Evolutionary conservation across 2,888 invertebrate genomes (phyloP), one percentile per base, ranked within the genome.

Genomic region (Standfussiana lucernea): DNA sequence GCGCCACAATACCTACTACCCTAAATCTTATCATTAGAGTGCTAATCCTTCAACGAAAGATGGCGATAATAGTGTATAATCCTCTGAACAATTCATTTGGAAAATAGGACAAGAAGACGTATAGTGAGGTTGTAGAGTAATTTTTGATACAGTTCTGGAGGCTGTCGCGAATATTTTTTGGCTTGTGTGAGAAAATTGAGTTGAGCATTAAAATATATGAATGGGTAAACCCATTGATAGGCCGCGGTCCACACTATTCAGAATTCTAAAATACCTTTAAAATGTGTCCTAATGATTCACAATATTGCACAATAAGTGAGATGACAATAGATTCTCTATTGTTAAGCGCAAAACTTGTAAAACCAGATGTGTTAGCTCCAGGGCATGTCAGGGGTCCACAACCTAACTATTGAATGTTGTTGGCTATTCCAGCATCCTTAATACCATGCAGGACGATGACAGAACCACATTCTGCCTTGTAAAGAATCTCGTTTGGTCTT

Each of bases 21-120:
- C 90, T 90, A 91, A 93, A 94, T 92, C 94, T 95, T 95, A 94
- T 95, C 94, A 94, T 95, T 94, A 95, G 90, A 79, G 83, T 84
- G 85, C 83, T 95, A 94, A 95, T 94, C 95, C 94, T 90, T 87
- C 89, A 91, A 92, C 91, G 90, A 92, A 84, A 72, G 74, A 89
- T 90, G 72, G 67, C 7, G 85, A 92, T 93, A 93, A 94, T 93
- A 91, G 89, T 86, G 70, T 77, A 82, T 94, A 95, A 95, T 95
- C 95, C 94, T 80, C 85, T 82, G 84, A 87, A 92, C 93, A 90
- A 94, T 93, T 92, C 90, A 72, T 87, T 59, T 90, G 82, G 83
- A 94, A 94, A 72, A 85, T 74, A 87, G 85, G 88, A 89, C 87
- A 86, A 85, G 89, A 89, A 90, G 89, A 88, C 87, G 81, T 82